Evolutionary conservation across 2,113 vertebrate genomes (phyloP), one percentile per base, ranked within the genome.

Genomic region (Anolis sagrei): DNA sequence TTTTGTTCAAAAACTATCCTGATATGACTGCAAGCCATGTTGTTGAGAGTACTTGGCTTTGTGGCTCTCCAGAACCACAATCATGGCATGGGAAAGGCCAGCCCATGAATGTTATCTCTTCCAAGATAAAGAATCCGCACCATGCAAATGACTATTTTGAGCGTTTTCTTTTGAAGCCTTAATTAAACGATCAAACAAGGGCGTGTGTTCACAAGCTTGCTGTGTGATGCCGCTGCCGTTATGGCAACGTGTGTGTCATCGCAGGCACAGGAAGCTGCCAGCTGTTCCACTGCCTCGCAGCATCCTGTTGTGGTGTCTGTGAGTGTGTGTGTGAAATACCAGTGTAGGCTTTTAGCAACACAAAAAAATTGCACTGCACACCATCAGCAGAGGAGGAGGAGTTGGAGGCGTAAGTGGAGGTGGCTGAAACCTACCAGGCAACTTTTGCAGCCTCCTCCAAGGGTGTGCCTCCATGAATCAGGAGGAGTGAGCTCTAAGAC

Each of bases 401-500:
- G 32, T 62, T 68, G 27, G 29, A 68, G 64, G 25, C 25, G 64
- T 25, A 25, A 68, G 64, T 29, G 29, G 64, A 27, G 25, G 29
- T 68, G 64, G 79, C 61, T n/a, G 49, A 62, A 88, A 88, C 72
- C 78, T 85, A 64, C 70, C 78, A 11, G 8, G n/a, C 72, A 23
- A 32, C 48, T 48, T 49, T 73, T 34, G 23, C 84, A 51, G 58
- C 61, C 61, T 81, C 70, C 34, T 54, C 13, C 29, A 49, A 49
- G 69, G 84, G 84, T 86, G 84, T 86, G 84, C 69, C 44, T 51
- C 49, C 48, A 21, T 80, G 84, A 86, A 75, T 70, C 54, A 29
- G 27, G 14, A 36, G 58, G 54, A 74, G 69, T 4, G 3, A 62
- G 13, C 23, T 75, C 54, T 36, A 58, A 82, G 32, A 72, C 36